A percentile compares a stretch with the other conserved stretches of the same genome.
Conservation (phyloP, 2,113 vertebrate genomes). For the Anser brachyrhynchus region DNA sequence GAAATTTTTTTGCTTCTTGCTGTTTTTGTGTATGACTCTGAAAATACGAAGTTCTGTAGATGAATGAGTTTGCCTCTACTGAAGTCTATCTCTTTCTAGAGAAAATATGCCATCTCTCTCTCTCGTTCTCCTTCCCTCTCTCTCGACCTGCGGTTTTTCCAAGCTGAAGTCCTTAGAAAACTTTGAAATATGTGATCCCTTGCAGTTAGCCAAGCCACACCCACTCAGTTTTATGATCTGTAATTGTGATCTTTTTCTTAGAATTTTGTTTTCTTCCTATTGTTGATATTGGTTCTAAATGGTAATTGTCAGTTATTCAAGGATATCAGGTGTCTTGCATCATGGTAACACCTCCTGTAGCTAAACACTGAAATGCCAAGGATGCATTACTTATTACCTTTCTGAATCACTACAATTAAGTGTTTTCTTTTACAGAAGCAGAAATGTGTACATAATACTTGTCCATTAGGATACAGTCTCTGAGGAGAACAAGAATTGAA, state of each 20-base stretch:
- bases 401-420: not conserved
- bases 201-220: conserved; percentile 32
- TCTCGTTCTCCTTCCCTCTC: not conserved
- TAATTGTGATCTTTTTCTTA: not conserved
- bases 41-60: not conserved
- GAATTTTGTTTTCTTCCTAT: not conserved
- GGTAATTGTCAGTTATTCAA: not conserved
- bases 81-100: not conserved
- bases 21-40: not conserved
- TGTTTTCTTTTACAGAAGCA: not conserved
- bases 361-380: not conserved
- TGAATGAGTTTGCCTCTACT: not conserved
- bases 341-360: not conserved
- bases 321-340: not conserved
- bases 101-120: not conserved
- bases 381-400: not conserved
- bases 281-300: not conserved
- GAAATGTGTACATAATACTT: not conserved
- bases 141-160: not conserved
- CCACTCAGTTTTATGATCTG: not conserved
- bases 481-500: not conserved
- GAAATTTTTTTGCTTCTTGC: not conserved
- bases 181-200: not conserved
- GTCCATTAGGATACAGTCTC: not conserved
- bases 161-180: conserved; percentile 3